phyloP scores from a whole-genome alignment of 1,140 invertebrate species.

The Sinella curviseta region DNA sequence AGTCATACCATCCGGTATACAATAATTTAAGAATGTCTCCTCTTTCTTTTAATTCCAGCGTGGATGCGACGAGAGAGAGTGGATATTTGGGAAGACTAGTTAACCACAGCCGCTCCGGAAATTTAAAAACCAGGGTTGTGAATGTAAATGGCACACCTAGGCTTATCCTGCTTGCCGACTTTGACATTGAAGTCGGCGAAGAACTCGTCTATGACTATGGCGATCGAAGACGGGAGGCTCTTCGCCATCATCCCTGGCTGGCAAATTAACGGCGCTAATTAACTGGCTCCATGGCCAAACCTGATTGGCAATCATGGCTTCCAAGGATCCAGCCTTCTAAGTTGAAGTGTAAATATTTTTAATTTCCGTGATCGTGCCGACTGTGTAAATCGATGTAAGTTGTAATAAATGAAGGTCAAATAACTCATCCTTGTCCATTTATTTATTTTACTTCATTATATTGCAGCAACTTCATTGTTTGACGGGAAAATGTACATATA shows the following conservation, averaged over 20 bases:
- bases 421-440: too few relatives aligned
- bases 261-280: conserved; percentile 56
- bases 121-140: conserved; percentile 85
- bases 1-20: too few relatives aligned
- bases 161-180: conserved; percentile 84
- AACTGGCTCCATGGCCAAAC: background rate
- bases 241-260: conserved; percentile 93
- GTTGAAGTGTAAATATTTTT: too few relatives aligned
- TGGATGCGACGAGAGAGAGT: conserved; percentile 93
- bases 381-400: too few relatives aligned
- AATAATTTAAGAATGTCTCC: conserved; percentile 42
- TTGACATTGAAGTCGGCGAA: conserved; percentile 80
- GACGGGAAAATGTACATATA: too few relatives aligned
- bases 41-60: conserved; percentile 61
- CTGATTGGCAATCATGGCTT: too few relatives aligned
- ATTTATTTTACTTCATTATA: too few relatives aligned
- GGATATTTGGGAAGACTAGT: conserved; percentile 86
- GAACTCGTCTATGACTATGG: conserved; percentile 98
- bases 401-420: too few relatives aligned
- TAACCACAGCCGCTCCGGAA: conserved; percentile 94
- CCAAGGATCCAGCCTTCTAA: too few relatives aligned
- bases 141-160: conserved; percentile 75
- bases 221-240: conserved; percentile 83
- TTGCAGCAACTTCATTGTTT: too few relatives aligned
- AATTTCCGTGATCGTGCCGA: too few relatives aligned